Evolutionary conservation across 2,797 vertebrate genomes (phyloP).

Genomic region (Oreonectes daqikongensis): DNA sequence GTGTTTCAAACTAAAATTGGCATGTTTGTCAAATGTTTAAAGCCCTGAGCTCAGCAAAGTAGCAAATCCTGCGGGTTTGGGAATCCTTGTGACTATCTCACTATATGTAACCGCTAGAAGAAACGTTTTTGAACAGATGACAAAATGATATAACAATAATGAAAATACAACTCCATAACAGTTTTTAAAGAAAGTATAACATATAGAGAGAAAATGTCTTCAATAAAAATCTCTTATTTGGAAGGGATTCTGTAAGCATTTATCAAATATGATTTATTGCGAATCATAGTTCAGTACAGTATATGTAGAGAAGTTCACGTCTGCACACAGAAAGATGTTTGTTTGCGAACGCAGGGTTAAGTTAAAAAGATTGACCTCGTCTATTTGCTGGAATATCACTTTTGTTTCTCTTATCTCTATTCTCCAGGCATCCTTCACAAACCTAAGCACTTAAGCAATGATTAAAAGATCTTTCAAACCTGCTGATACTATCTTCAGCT

Average conservation of each 20-base stretch:
- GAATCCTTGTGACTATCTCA: too few relatives aligned
- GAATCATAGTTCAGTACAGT: not conserved
- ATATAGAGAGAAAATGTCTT: not conserved
- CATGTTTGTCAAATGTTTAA: not conserved
- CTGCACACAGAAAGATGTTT: conserved; percentile 4
- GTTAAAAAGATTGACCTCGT: conserved; percentile 32
- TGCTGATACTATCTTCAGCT: conserved; percentile 71
- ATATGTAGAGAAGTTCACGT: conserved; percentile 2
- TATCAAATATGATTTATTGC: conserved; percentile 2
- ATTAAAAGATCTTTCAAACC: conserved; percentile 72
- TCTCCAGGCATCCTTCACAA: conserved; percentile 61
- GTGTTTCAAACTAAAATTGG: too few relatives aligned
- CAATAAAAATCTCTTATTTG: not conserved
- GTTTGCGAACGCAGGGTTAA: conserved; percentile 30
- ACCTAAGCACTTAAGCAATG: conserved; percentile 62
- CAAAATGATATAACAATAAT: not conserved
- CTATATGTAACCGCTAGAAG: too few relatives aligned
- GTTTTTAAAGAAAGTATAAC: not conserved
- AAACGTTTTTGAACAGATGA: too few relatives aligned
- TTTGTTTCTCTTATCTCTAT: conserved; percentile 72
- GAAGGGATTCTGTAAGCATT: not conserved
- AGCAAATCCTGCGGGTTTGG: not conserved
- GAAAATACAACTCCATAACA: not conserved
- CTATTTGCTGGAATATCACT: conserved; percentile 56
- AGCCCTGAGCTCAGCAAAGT: not conserved